Base-by-base conservation (phyloP, 2,113 vertebrate genomes). In the Butorides virescens region DNA sequence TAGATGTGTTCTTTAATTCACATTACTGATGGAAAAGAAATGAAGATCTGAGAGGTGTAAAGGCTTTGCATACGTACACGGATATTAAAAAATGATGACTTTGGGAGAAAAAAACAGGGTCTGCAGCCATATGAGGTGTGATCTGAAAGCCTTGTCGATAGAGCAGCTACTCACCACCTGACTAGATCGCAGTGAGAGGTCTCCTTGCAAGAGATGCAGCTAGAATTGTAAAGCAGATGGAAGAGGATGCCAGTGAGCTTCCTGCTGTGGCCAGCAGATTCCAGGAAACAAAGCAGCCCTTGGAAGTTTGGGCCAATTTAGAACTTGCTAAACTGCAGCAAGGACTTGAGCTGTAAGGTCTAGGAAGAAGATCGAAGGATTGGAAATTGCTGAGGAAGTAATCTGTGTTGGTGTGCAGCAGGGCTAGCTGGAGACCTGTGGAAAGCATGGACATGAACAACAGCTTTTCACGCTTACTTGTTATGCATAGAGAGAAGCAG, bases 11-110 rank as follows among this genome's bases (percentile, higher is more conserved):
- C 34, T 10, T 9, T 53, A 25, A 46, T 46, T 88, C 14, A 36
- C 21, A 3, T 52, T 44, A 36, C 22, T 11, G 9, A 20, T 56
- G 44, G n/a, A 32, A 37, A 79, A 37, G 17, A 83, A 77, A 32
- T 6, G 2, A 20, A 37, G 30, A 53, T 36, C 37, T 8, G 23
- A 59, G 21, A 62, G 20, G 12, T 30, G 23, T 71, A 29, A 52
- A 75, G 44, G 25, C 42, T 59, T 72, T 11, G 37, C 0, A 0
- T 34, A 46, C 3, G 6, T 17, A 26, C 2, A 12, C 10, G n/a
- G 14, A 5, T 44, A 17, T 42, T 50, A 37, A 68, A 55, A 79
- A 70, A 15, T 23, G 0, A 37, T 19, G 7, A 5, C 21, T 63
- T 21, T 29, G 18, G n/a, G n/a, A 44, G 27, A 5, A 29, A 76